These are phyloP conservation scores for Bombyx huttoni DNA, from an alignment of 2,888 invertebrate genomes.

Conservation along the genomic window DNA sequence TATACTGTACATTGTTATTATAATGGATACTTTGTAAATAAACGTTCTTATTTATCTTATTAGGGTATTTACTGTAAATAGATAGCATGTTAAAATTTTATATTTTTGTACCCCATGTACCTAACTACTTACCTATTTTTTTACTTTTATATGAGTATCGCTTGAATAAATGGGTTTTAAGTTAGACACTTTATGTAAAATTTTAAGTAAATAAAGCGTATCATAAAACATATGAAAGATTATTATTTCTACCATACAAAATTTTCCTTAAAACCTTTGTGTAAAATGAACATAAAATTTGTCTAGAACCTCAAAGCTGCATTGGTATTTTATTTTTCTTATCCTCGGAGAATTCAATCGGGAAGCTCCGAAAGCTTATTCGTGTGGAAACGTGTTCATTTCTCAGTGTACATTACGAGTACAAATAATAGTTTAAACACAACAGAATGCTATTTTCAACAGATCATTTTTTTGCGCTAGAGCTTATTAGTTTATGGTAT, in stretches of 20 bases:
- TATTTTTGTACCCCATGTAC: constrained; percentile 18
- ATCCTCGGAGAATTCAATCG: constrained; percentile 7
- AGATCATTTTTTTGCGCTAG: too few relatives aligned
- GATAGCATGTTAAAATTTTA: constrained; percentile 19
- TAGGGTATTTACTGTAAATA: constrained; percentile 11
- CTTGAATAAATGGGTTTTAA: constrained; percentile 24
- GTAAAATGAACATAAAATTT: background rate
- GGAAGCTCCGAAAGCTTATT: constrained; percentile 2
- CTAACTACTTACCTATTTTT: constrained; percentile 11
- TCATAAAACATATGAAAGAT: background rate
- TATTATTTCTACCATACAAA: background rate
- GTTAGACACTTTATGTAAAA: too few relatives aligned
- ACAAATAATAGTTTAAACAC: background rate
- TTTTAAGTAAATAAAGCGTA: constrained; percentile 15
- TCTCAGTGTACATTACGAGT: background rate
- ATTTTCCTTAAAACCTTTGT: too few relatives aligned
- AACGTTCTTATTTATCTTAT: constrained; percentile 52
- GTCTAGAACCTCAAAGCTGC: background rate
- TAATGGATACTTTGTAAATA: constrained; percentile 29
- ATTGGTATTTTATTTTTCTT: constrained; percentile 4
- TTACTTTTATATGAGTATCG: constrained; percentile 30
- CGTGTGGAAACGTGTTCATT: constrained; percentile 4
- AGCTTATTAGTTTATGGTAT: too few relatives aligned
- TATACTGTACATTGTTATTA: background rate
- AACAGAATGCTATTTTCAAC: too few relatives aligned